A percentile compares a stretch with the other conserved stretches of the same genome.
Conservation (phyloP, 2,113 vertebrate genomes). For the Butorides virescens region DNA sequence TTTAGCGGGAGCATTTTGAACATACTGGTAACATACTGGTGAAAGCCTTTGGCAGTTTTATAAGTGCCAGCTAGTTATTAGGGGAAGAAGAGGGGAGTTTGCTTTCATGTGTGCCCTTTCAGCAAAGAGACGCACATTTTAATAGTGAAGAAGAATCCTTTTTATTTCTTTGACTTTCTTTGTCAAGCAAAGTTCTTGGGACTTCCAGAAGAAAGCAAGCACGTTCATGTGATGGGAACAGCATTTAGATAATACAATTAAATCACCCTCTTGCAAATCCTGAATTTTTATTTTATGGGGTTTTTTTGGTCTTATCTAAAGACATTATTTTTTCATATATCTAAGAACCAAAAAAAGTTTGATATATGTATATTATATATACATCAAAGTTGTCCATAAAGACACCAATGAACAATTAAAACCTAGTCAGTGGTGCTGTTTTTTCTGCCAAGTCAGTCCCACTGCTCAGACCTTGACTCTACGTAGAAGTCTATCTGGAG, state of each 20-base stretch:
- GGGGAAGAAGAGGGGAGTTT: background rate
- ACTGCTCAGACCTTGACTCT: background rate
- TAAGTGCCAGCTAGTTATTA: background rate
- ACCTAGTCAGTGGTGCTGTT: background rate
- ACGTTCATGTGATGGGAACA: background rate
- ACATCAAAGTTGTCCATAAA: background rate
- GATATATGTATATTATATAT: background rate
- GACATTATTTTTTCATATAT: background rate
- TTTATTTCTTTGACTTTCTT: background rate
- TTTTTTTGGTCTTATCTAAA: background rate
- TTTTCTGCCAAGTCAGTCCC: background rate
- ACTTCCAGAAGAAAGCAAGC: background rate
- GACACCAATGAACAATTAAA: background rate
- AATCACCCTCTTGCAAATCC: background rate
- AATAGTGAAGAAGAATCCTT: background rate
- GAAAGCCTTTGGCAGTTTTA: background rate
- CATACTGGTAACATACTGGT: background rate
- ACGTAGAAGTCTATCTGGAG: background rate
- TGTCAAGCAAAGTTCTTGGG: background rate
- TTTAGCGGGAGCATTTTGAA: background rate
- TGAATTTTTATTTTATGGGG: background rate
- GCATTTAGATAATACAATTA: background rate
- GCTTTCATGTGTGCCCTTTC: background rate
- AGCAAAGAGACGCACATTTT: background rate
- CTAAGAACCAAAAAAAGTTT: background rate